Conservation (phyloP, 2,113 vertebrate species). For the Hippoglossus stenolepis region DNA sequence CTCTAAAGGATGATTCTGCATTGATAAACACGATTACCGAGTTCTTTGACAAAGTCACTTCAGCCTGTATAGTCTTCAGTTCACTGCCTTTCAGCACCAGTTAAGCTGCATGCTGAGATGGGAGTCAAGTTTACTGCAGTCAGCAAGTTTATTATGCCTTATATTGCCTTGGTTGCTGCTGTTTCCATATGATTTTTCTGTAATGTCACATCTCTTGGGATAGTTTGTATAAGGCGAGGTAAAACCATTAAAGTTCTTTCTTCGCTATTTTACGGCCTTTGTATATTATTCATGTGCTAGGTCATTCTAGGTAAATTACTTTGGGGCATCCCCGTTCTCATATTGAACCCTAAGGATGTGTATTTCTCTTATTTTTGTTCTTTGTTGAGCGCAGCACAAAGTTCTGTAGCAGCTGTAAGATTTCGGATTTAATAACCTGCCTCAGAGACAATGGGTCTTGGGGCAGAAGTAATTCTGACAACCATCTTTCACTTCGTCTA, state of each 20-base stretch:
- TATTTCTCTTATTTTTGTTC: slow-evolving; percentile 36
- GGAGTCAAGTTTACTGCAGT: slow-evolving; percentile 69
- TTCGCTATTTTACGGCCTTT: slow-evolving; percentile 56
- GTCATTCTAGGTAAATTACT: slow-evolving; percentile 72
- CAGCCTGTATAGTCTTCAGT: slow-evolving; percentile 46
- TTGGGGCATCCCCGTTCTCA: slow-evolving; percentile 69
- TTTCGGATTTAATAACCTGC: slow-evolving; percentile 51
- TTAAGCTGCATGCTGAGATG: slow-evolving; percentile 59
- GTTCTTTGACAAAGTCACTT: slow-evolving; percentile 49
- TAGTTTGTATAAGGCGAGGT: slow-evolving; percentile 63
- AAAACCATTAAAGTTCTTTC: slow-evolving; percentile 62
- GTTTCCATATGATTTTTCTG: slow-evolving; percentile 60
- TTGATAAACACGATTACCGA: slow-evolving; percentile 48
- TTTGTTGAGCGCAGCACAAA: slow-evolving; percentile 24
- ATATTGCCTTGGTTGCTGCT: slow-evolving; percentile 55
- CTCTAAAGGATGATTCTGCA: slow-evolving; percentile 42
- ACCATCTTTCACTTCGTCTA: slow-evolving; percentile 4
- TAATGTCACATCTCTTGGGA: slow-evolving; percentile 72
- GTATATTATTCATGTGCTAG: slow-evolving; percentile 70
- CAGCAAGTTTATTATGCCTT: slow-evolving; percentile 74
- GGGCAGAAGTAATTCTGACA: slow-evolving; percentile 41
- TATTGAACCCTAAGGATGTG: slow-evolving; percentile 46
- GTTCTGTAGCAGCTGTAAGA: slow-evolving; percentile 43
- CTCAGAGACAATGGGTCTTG: slow-evolving; percentile 25
- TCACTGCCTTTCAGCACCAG: slow-evolving; percentile 50